These are phyloP conservation scores for Odontamblyopus rebecca DNA, from an alignment of 2,797 vertebrate species.

Conservation along the genomic window DNA sequence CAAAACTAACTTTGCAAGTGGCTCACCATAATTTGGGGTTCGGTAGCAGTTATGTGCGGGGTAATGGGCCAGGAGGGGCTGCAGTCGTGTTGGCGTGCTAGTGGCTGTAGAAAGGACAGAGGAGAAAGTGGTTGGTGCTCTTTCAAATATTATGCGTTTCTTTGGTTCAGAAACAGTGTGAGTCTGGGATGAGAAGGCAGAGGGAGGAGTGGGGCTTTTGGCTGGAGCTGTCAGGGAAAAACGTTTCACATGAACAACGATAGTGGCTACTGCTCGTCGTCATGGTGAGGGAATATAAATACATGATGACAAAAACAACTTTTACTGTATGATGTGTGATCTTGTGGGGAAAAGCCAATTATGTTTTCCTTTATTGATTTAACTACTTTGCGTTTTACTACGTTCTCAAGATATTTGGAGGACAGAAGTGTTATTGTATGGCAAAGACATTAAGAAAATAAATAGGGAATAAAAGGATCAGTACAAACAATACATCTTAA, in stretches of 20 bases:
- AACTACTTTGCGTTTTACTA: not conserved
- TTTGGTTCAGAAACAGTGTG: conserved; percentile 57
- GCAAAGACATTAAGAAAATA: not conserved
- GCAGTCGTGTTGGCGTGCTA: conserved; percentile 29
- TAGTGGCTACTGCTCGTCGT: conserved; percentile 38
- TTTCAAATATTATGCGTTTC: conserved; percentile 66
- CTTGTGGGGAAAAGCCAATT: not conserved
- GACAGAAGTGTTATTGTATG: not conserved
- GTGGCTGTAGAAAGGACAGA: conserved; percentile 36
- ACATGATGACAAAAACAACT: conserved; percentile 36
- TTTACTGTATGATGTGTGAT: not conserved
- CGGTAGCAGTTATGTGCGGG: conserved; percentile 53
- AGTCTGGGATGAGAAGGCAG: conserved; percentile 48
- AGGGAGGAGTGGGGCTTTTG: conserved; percentile 41
- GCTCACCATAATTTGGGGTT: conserved; percentile 81
- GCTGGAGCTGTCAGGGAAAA: conserved; percentile 30
- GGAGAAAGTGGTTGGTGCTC: conserved; percentile 48
- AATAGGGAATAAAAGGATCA: not conserved
- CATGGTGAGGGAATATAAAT: conserved; percentile 52
- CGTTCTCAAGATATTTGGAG: not conserved
- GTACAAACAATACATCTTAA: not conserved
- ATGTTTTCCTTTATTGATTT: not conserved
- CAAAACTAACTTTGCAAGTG: conserved; percentile 79
- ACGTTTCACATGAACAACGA: conserved; percentile 18
- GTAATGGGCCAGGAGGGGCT: conserved; percentile 47